Evolutionary conservation across 2,797 vertebrate species (phyloP).

Genomic region (Odontamblyopus lacepedii): DNA sequence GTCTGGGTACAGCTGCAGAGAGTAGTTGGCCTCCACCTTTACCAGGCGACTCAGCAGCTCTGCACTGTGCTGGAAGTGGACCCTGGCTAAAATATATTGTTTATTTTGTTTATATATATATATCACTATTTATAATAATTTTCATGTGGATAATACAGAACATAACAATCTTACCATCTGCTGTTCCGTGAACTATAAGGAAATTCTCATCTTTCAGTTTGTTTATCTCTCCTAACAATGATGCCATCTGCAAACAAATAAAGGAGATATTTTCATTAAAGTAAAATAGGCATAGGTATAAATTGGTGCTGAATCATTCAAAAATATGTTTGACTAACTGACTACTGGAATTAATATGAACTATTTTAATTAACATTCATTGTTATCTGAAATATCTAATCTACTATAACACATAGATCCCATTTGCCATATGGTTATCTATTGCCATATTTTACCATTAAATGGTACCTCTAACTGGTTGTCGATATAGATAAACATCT

Average conservation of each 20-base stretch:
- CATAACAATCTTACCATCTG: slow-evolving; percentile 73
- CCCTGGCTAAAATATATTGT: slow-evolving; percentile 67
- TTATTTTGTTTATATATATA: background rate
- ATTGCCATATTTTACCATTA: no score
- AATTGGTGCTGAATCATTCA: no score
- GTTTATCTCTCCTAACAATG: slow-evolving; percentile 80
- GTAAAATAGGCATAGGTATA: no score
- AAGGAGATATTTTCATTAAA: no score
- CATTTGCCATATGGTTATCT: no score
- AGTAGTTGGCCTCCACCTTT: slow-evolving; percentile 79
- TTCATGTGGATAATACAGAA: background rate
- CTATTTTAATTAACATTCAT: no score
- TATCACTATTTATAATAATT: background rate
- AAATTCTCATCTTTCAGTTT: slow-evolving; percentile 81
- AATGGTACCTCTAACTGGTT: no score
- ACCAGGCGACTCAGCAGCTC: slow-evolving; percentile 84
- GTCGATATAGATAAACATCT: no score
- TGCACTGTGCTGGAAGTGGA: slow-evolving; percentile 87
- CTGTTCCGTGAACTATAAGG: slow-evolving; percentile 83
- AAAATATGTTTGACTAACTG: no score
- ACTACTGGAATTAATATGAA: no score
- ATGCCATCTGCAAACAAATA: slow-evolving; percentile 73
- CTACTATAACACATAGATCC: no score
- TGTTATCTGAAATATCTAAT: no score
- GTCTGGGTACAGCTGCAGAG: slow-evolving; percentile 83